phyloP scores from a whole-genome alignment of 2,888 invertebrate species.

The Gymnocheta viridis region DNA sequence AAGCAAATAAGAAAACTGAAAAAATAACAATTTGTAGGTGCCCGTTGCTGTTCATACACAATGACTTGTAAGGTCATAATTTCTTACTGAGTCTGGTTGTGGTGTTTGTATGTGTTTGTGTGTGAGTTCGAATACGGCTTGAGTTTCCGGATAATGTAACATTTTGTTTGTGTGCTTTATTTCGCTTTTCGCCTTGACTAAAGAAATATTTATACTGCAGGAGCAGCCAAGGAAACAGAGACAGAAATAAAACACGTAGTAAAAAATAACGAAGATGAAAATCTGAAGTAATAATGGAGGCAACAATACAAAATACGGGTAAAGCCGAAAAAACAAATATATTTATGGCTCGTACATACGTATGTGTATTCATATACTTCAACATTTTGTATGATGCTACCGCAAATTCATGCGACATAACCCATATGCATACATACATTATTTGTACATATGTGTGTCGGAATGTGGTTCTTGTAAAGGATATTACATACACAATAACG shows the following conservation, averaged over 20 bases:
- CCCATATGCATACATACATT: slow-evolving; percentile 35
- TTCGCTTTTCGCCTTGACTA: slow-evolving; percentile 27
- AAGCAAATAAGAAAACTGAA: slow-evolving; percentile 28
- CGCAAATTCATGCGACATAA: slow-evolving; percentile 66
- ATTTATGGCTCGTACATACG: background rate
- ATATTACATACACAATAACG: slow-evolving; percentile 35
- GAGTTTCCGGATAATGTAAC: slow-evolving; percentile 61
- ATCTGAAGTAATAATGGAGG: slow-evolving; percentile 66
- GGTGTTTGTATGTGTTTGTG: background rate
- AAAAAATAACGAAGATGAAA: slow-evolving; percentile 57
- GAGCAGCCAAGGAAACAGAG: slow-evolving; percentile 30
- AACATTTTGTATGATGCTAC: slow-evolving; percentile 62
- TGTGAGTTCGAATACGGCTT: slow-evolving; percentile 42
- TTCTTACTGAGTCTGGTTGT: slow-evolving; percentile 53
- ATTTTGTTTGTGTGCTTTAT: slow-evolving; percentile 1
- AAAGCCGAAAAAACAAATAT: background rate
- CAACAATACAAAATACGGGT: slow-evolving; percentile 39
- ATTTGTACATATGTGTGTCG: background rate
- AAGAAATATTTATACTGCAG: slow-evolving; percentile 57
- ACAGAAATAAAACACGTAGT: slow-evolving; percentile 42
- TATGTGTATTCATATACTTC: background rate
- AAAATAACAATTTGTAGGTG: slow-evolving; percentile 68
- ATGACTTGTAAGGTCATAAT: slow-evolving; percentile 68
- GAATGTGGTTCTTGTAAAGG: slow-evolving; percentile 5
- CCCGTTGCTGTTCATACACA: slow-evolving; percentile 60